These are phyloP conservation scores for Xestia rhomboidea DNA, from an alignment of 2,888 invertebrate genomes.

Conservation along the genomic window DNA sequence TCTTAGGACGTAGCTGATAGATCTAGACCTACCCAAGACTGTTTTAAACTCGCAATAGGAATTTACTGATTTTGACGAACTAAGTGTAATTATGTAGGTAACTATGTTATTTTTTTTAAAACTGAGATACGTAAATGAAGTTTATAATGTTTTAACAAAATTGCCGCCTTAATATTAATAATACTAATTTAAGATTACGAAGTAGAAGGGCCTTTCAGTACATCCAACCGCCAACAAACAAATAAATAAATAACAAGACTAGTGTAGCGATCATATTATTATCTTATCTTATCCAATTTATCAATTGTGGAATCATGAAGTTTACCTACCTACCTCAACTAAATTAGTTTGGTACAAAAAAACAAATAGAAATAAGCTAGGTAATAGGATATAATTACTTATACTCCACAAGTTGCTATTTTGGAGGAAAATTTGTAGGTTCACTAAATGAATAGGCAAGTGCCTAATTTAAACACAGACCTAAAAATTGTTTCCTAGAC, in stretches of 20 bases:
- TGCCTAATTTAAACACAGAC: background rate
- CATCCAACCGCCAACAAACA: slow-evolving; percentile 28
- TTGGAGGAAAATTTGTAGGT: background rate
- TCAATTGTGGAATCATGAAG: slow-evolving; percentile 65
- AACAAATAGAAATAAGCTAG: background rate
- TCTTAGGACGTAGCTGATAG: background rate
- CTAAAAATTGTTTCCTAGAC: background rate
- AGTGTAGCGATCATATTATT: slow-evolving; percentile 29
- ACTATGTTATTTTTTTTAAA: background rate
- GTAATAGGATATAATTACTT: background rate
- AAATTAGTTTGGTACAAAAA: background rate
- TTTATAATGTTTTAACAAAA: background rate
- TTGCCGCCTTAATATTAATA: no score
- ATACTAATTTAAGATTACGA: background rate
- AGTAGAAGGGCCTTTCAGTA: slow-evolving; percentile 2
- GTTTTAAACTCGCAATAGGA: background rate
- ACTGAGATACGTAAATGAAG: background rate
- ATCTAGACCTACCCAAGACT: background rate
- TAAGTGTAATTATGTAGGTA: background rate
- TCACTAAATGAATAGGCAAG: background rate
- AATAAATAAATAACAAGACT: no score
- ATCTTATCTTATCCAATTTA: slow-evolving; percentile 74
- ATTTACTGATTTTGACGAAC: background rate
- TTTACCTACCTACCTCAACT: background rate
- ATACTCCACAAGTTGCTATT: background rate